Base-by-base conservation (phyloP, 2,888 invertebrate species). In the Ctena decussata region DNA sequence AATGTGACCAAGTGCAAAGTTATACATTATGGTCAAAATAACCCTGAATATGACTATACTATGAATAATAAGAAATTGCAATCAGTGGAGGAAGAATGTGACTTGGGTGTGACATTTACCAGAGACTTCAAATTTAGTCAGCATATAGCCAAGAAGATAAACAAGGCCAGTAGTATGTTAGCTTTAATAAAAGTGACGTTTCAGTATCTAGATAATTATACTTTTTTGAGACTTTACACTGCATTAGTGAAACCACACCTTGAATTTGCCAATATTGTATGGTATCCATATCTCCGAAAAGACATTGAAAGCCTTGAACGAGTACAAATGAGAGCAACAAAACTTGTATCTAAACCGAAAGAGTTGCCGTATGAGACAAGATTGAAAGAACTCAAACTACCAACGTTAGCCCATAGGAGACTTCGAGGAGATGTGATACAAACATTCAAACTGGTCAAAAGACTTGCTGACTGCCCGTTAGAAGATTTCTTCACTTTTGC, bases 121-220 rank as follows among this genome's bases (percentile, higher is more conserved):
- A 57, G 39, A 11, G 69, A 79, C 73, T 60, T 72, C 30, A 79
- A 73, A 46, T 79, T 79, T 79, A 39, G 18, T 27, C 27, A 74
- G 41, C 74, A 80, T 24, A 80, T 79, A 49, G 21, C 78, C 6
- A 53, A 37, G 44, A 83, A 83, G 46, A 49, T 83, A n/a, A 83
- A 79, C 70, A 83, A 83, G 65, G 74, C 83, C 5, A 79, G 79
- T 53, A 83, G 83, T 57, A 75, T 79, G 11, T n/a, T n/a, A n/a
- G n/a, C n/a, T n/a, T n/a, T n/a, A n/a, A n/a, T 82, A 2, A 53
- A 30, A 27, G 30, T 74, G 41, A 30, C 46, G 30, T 74, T 46
- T 91, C n/a, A 72, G 12, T 53, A 72, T 44, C 11, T 78, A 3
- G 71, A 78, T 27, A 78, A 72, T 24, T 18, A 78, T 44, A 27